Percentiles rank a stretch among this genome's conserved stretches.
Evolutionary conservation across 2,888 invertebrate genomes (phyloP).

Genomic region (Synergus umbraculus): DNA sequence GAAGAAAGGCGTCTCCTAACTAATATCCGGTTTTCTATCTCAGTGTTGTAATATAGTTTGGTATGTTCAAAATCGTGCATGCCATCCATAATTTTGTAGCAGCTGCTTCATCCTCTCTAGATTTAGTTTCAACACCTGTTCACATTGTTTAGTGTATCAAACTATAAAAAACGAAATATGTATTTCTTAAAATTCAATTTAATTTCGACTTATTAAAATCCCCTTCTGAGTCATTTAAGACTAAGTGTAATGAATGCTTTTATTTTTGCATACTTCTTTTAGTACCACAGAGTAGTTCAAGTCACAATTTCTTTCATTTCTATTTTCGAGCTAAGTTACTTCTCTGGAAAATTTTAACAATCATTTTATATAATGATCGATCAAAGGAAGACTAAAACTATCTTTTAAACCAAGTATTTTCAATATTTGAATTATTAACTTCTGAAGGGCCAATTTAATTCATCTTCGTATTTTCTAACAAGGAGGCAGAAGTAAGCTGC

Average conservation of each 20-base stretch:
- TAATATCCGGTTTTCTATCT: slow-evolving; percentile 47
- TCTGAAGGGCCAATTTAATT: slow-evolving; percentile 7
- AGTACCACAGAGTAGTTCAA: not conserved
- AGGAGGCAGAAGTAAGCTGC: not conserved
- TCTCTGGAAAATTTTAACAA: slow-evolving; percentile 5
- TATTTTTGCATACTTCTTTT: not conserved
- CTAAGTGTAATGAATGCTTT: not conserved
- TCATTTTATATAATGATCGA: not conserved
- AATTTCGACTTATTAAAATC: not conserved
- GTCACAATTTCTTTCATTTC: not conserved
- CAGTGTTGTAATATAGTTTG: slow-evolving; percentile 30
- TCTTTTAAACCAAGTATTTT: not conserved
- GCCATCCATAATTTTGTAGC: slow-evolving; percentile 29
- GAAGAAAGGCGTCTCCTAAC: slow-evolving; percentile 44
- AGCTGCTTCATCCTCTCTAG: not conserved
- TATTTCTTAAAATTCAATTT: not conserved
- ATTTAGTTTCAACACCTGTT: slow-evolving; percentile 7
- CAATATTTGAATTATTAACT: not conserved
- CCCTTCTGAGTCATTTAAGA: not conserved
- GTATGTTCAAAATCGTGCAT: slow-evolving; percentile 21
- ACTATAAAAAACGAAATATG: not conserved
- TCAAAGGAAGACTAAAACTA: not conserved
- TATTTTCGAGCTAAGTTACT: not conserved
- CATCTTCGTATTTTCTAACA: not conserved
- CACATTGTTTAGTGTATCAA: not conserved